Evolutionary conservation across 2,888 invertebrate genomes (phyloP).

Genomic region (Hermaeophaga mercurialis): DNA sequence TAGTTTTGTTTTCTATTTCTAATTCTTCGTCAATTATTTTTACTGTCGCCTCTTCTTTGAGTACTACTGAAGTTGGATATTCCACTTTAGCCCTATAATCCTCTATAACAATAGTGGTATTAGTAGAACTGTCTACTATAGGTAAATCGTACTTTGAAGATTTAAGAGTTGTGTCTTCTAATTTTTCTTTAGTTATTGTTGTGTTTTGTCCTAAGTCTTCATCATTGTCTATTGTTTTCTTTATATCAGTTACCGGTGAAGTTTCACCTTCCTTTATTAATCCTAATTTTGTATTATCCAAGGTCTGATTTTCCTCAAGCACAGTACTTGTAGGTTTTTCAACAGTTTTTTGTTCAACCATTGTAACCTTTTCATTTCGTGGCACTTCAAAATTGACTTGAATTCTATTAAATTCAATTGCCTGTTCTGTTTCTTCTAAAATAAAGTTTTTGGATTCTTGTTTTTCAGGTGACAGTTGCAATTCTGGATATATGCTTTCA

Average conservation of each 20-base stretch:
- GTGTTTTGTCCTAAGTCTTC: neutral
- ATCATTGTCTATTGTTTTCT: neutral
- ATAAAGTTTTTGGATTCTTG: neutral
- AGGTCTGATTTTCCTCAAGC: neutral
- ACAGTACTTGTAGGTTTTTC: neutral
- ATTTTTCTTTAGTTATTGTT: neutral
- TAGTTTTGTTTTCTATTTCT: neutral
- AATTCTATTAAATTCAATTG: neutral
- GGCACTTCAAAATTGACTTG: no score
- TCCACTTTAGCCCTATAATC: neutral
- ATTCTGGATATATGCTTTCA: neutral
- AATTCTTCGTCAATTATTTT: neutral
- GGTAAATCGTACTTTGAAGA: neutral
- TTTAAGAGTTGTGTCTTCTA: neutral
- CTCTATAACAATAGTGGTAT: neutral
- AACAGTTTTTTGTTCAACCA: no score
- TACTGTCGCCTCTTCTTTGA: no score
- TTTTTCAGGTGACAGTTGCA: neutral
- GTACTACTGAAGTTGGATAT: no score
- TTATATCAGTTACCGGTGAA: neutral
- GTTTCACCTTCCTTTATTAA: neutral
- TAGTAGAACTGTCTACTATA: neutral
- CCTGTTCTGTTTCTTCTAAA: neutral
- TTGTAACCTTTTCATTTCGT: no score
- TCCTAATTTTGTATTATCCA: neutral